phyloP scores from a whole-genome alignment of 2,888 invertebrate species.

The Mythimna lalbum region DNA sequence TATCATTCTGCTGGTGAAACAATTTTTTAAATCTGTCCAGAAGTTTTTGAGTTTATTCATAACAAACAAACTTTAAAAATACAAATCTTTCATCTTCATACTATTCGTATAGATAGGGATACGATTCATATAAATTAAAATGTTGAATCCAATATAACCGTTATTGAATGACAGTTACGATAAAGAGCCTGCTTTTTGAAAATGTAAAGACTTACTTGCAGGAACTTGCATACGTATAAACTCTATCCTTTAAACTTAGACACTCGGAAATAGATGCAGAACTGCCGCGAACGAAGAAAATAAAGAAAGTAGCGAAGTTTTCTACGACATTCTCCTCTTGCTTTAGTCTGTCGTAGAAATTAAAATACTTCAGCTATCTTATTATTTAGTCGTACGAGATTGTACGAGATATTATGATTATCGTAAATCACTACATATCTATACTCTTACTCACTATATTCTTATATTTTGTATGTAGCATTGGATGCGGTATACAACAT shows the following conservation, averaged over 20 bases:
- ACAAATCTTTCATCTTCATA: too few relatives aligned
- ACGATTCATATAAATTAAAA: too few relatives aligned
- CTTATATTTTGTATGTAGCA: background rate
- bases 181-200: slow-evolving; percentile 25
- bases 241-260: slow-evolving; percentile 37
- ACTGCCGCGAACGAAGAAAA: slow-evolving; percentile 17
- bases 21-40: too few relatives aligned
- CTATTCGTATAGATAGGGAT: too few relatives aligned
- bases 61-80: too few relatives aligned
- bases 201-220: slow-evolving; percentile 26
- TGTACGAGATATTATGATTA: background rate
- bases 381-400: background rate
- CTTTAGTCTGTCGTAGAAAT: slow-evolving; percentile 8
- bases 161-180: background rate
- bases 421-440: background rate
- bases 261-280: slow-evolving; percentile 41
- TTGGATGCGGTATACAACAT: too few relatives aligned
- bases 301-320: slow-evolving; percentile 42
- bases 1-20: too few relatives aligned
- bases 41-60: too few relatives aligned
- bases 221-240: slow-evolving; percentile 23
- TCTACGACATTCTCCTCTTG: slow-evolving; percentile 16
- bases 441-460: too few relatives aligned
- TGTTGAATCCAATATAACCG: background rate
- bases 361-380: slow-evolving; percentile 6